These are phyloP conservation scores for Esperia sulphurella DNA, from an alignment of 2,888 invertebrate genomes.

Conservation along the genomic window DNA sequence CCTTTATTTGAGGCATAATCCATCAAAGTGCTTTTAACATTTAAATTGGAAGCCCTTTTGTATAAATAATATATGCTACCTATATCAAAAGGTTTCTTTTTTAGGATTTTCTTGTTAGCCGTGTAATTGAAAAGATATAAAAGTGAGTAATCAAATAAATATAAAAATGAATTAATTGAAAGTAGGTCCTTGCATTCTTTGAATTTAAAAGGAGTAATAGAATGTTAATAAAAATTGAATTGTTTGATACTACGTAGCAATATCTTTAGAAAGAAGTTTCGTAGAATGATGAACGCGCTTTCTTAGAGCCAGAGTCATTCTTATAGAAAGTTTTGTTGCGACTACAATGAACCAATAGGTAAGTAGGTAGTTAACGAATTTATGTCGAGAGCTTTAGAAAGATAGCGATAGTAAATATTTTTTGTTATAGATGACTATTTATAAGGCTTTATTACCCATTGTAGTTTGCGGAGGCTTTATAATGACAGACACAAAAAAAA, in stretches of 20 bases:
- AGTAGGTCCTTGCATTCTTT: background rate
- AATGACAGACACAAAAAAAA: background rate
- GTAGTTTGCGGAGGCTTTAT: background rate
- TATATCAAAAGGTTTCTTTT: conserved; percentile 11
- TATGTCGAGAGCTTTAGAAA: conserved; percentile 1
- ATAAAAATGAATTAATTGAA: background rate
- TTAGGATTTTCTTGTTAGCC: conserved; percentile 4
- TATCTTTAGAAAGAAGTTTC: no score
- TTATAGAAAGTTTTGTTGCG: no score
- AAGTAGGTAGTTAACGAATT: no score
- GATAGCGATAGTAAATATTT: background rate
- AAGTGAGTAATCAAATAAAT: background rate
- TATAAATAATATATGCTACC: no score
- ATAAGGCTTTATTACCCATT: conserved; percentile 1
- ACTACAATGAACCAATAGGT: conserved; percentile 2
- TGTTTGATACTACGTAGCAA: no score
- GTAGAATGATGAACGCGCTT: no score
- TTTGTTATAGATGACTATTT: conserved; percentile 3
- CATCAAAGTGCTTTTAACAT: conserved; percentile 13
- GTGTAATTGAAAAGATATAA: no score
- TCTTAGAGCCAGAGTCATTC: no score
- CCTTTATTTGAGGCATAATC: conserved; percentile 3
- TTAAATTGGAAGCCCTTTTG: conserved; percentile 4
- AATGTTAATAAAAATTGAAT: no score
- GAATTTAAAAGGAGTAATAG: no score